These are phyloP conservation scores for Xenopus laevis DNA, from an alignment of 2,113 vertebrate species.

Conservation along the genomic window DNA sequence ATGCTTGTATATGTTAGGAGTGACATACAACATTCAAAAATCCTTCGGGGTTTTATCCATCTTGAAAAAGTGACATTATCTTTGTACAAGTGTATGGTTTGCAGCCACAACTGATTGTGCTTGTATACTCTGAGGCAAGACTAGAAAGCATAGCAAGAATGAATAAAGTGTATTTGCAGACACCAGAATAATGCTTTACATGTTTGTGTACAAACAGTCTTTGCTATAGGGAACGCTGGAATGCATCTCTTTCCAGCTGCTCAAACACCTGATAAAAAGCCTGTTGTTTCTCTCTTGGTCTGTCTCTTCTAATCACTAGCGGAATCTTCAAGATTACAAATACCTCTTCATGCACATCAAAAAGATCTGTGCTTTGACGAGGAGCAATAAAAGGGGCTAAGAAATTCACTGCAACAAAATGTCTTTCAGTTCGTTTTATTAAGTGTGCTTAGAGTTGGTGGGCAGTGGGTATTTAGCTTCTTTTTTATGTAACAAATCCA, in stretches of 20 bases:
- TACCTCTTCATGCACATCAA: background rate
- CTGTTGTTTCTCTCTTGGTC: background rate
- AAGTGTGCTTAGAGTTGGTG: background rate
- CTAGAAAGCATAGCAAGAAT: no score
- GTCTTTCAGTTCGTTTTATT: constrained; percentile 21
- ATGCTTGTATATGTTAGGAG: no score
- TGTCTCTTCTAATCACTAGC: background rate
- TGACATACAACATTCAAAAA: no score
- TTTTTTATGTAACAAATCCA: constrained; percentile 51
- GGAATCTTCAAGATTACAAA: background rate
- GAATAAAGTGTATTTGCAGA: no score
- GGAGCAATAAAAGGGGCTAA: background rate
- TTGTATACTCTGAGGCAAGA: no score
- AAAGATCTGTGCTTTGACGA: background rate
- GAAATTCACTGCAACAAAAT: constrained; percentile 2
- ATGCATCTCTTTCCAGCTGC: background rate
- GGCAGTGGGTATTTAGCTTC: background rate
- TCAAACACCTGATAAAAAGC: background rate
- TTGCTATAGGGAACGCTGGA: constrained; percentile 1
- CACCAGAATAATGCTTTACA: no score
- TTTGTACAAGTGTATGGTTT: no score
- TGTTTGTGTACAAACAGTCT: no score
- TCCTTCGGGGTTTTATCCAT: no score
- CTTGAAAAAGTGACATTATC: no score
- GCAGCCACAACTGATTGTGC: no score